A percentile compares a stretch with the other conserved stretches of the same genome.
Evolutionary conservation across 2,797 vertebrate species (phyloP).

Genomic region (Delichon dasypus): DNA sequence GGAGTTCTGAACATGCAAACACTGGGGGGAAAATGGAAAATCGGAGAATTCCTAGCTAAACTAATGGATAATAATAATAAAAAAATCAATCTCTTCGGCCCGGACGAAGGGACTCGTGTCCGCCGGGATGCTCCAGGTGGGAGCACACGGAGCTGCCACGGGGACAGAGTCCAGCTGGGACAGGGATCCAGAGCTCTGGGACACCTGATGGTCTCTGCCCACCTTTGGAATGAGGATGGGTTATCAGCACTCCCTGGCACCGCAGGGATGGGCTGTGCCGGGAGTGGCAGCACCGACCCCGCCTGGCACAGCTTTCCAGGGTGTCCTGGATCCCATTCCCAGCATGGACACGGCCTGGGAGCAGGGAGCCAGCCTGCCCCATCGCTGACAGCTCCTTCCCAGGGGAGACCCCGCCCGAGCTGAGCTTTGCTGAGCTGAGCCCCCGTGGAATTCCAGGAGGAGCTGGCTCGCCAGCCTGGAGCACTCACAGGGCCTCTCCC

Average conservation of each 20-base stretch:
- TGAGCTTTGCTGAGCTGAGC: background rate
- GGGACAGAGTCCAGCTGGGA: background rate
- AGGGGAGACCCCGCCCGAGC: background rate
- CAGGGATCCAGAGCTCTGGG: accelerated
- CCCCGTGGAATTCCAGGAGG: background rate
- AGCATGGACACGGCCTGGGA: background rate
- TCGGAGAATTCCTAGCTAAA: background rate
- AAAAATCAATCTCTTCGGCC: background rate
- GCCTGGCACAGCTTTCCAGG: background rate
- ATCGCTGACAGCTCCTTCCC: background rate
- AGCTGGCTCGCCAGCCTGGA: accelerated
- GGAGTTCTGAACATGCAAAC: conserved; percentile 12
- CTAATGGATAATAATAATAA: background rate
- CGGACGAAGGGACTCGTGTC: accelerated
- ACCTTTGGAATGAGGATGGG: background rate
- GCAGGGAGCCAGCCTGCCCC: background rate
- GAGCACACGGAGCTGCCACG: background rate
- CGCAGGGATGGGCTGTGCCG: background rate
- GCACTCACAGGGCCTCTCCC: background rate
- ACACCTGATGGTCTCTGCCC: background rate
- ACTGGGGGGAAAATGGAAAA: background rate
- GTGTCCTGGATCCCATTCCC: background rate
- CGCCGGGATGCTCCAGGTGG: accelerated
- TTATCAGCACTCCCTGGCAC: background rate
- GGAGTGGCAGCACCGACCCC: background rate